Base-by-base conservation (phyloP, 2,888 invertebrate genomes). In the Andrena camellia region DNA sequence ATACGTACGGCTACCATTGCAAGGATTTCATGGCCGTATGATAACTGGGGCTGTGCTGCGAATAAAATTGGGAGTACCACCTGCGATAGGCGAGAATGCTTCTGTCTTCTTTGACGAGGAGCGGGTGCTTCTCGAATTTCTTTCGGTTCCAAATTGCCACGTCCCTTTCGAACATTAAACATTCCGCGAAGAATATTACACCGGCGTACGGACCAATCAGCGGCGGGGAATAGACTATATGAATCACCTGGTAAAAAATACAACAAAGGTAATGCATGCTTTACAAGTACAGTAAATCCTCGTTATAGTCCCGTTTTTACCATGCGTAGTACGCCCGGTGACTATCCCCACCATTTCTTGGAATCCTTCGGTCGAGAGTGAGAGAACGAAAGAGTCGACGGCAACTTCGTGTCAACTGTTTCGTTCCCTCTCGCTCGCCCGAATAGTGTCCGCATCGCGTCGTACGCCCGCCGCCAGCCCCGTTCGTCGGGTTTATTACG, bases 31-130 rank as follows among this genome's bases (percentile, higher is more conserved):
- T 84, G 1, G 94, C 93, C 6, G 94, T 93, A 7, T 91, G 88
- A 87, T 95, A 95, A 2, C 93, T 92, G 20, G 95, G 95, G 90
- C 97, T 98, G 81, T 97, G 95, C 54, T 96, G 95, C 0, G 97
- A 96, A 92, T 98, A 98, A 93, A 98, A 98, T 92, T 98, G 98
- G 0, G 96, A 95, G 92, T 96, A 98, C 98, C 98, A 98, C 20
- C 95, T 94, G 0, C 98, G 95, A 92, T 97, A 98, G 0, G 95
- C 95, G n/a, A 96, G 95, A 1, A 98, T 96, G 0, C 96, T 94
- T 6, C 95, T 95, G 92, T 98, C 98, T 74, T 97, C 96, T 83
- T 96, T 96, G 0, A 97, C 96, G 79, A 98, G 95, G 0, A 96
- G 91, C 0, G 98, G 98, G 0, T 96, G 96, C 50, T 95, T 95